Percentiles rank a stretch among this genome's conserved stretches.
phyloP scores from a whole-genome alignment of 2,888 invertebrate genomes.

The Campoletis raptor region DNA sequence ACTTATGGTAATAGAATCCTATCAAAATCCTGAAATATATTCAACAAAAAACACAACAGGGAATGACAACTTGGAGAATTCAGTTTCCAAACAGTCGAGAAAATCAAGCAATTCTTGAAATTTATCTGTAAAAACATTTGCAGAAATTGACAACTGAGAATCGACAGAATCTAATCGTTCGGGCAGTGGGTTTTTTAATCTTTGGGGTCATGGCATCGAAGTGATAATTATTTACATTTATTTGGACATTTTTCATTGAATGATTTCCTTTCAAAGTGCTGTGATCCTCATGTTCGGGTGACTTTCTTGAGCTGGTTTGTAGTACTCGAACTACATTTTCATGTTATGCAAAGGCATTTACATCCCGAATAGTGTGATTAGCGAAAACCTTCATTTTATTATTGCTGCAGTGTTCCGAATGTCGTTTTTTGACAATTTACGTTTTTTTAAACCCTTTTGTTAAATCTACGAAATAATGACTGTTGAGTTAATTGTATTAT shows the following conservation, averaged over 20 bases:
- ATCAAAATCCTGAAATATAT: background rate
- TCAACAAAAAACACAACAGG: background rate
- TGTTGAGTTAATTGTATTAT: too few relatives aligned
- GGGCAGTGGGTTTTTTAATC: background rate
- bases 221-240: background rate
- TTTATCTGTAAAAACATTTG: background rate
- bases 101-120: background rate
- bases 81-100: background rate
- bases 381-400: too few relatives aligned
- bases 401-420: too few relatives aligned
- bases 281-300: background rate
- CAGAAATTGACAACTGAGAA: background rate
- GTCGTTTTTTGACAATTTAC: too few relatives aligned
- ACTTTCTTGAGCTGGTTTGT: too few relatives aligned
- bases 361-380: too few relatives aligned
- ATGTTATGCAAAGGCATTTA: too few relatives aligned
- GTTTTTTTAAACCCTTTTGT: too few relatives aligned
- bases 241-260: background rate
- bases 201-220: background rate
- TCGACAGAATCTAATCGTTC: background rate
- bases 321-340: too few relatives aligned
- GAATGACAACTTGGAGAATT: background rate
- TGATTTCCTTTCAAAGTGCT: background rate
- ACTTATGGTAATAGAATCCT: constrained; percentile 10
- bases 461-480: too few relatives aligned